A percentile compares a stretch with the other conserved stretches of the same genome.
Evolutionary conservation across 1,140 invertebrate species (phyloP).

Genomic region (Cepaea nemoralis): DNA sequence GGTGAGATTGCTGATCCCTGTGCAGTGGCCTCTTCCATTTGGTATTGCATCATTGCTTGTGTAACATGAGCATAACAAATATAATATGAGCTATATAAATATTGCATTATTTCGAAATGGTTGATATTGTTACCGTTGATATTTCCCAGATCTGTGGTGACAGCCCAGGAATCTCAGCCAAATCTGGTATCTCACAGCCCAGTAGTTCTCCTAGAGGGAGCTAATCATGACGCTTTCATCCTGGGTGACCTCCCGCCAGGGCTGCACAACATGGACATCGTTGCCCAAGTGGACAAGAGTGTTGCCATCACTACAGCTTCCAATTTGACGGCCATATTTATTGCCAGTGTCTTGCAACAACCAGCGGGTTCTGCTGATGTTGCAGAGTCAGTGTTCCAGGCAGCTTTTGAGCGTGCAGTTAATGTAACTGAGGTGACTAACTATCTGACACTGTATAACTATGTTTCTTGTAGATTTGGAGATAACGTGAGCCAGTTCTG

Average conservation of each 20-base stretch:
- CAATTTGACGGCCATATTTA: constrained; percentile 35
- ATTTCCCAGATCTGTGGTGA: not conserved
- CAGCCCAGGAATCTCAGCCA: not conserved
- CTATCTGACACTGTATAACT: no score
- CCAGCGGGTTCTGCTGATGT: constrained; percentile 4
- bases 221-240: constrained; percentile 42
- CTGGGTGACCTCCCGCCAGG: constrained; percentile 23
- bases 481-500: no score
- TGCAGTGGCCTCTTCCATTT: no score
- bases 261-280: constrained; percentile 34
- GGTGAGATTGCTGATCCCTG: no score
- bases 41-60: no score
- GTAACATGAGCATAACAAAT: no score
- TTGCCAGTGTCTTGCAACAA: constrained; percentile 22
- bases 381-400: constrained; percentile 9
- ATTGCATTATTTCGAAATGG: no score
- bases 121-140: no score
- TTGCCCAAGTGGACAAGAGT: constrained; percentile 30
- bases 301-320: constrained; percentile 16
- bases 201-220: constrained; percentile 42
- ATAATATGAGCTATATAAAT: no score
- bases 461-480: no score
- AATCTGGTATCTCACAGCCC: constrained; percentile 35
- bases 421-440: constrained; percentile 38
- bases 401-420: constrained; percentile 18